Percentiles rank a stretch among this genome's conserved stretches.
These are phyloP conservation scores for Poeciliopsis turrubarensis DNA, from an alignment of 2,113 vertebrate genomes.

Conservation along the genomic window DNA sequence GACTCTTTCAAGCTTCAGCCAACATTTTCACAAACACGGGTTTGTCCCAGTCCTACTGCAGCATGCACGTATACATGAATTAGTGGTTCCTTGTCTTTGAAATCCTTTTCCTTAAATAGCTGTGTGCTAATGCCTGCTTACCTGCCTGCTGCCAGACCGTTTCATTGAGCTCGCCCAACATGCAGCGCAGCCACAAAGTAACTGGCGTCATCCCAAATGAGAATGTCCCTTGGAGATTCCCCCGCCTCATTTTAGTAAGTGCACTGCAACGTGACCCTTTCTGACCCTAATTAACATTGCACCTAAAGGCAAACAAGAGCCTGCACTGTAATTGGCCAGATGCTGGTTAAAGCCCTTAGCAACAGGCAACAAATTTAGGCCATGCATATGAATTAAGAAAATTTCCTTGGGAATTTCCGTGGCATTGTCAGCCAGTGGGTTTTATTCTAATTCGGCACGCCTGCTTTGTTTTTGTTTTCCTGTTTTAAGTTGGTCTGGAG, in stretches of 20 bases:
- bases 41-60: conserved; percentile 12
- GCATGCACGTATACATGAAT: conserved; percentile 23
- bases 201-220: conserved; percentile 44
- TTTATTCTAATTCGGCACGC: conserved; percentile 47
- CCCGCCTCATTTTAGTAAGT: conserved; percentile 54
- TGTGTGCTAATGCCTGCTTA: conserved; percentile 29
- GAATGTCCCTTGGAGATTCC: conserved; percentile 45
- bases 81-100: conserved; percentile 10
- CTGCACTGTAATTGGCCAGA: conserved; percentile 59
- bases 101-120: conserved; percentile 49
- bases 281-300: conserved; percentile 74
- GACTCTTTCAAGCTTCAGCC: too few species aligned
- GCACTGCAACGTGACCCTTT: conserved; percentile 59
- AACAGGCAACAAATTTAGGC: conserved; percentile 68
- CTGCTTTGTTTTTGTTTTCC: conserved; percentile 55
- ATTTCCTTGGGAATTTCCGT: conserved; percentile 67
- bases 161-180: neutral
- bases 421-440: conserved; percentile 40
- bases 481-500: conserved; percentile 28
- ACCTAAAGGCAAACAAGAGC: conserved; percentile 52
- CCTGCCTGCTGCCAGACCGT: conserved; percentile 9
- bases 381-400: conserved; percentile 66
- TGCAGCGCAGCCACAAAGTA: conserved; percentile 18
- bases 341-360: conserved; percentile 55
- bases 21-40: too few species aligned